Percentiles rank a stretch among this genome's conserved stretches.
Conservation (phyloP, 2,888 invertebrate species). For the Tipula vernalis region DNA sequence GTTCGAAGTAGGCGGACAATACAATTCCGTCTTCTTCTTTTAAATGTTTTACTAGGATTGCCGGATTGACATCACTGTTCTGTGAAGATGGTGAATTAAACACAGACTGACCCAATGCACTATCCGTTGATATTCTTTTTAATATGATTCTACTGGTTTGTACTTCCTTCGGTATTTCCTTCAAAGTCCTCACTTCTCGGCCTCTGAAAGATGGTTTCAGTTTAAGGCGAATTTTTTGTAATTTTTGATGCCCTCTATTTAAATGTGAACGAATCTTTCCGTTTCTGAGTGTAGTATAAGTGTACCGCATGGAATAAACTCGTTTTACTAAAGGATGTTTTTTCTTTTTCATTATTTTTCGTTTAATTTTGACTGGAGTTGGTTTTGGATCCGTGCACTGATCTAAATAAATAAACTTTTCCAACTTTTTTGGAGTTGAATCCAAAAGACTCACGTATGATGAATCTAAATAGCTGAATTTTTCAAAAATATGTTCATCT, state of each 20-base stretch:
- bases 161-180: background rate
- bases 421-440: background rate
- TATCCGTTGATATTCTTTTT: background rate
- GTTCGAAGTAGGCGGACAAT: constrained; percentile 28
- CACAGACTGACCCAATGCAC: background rate
- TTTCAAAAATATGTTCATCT: background rate
- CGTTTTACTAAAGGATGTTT: background rate
- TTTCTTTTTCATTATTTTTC: background rate
- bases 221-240: background rate
- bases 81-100: constrained; percentile 13
- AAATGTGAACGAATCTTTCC: background rate
- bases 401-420: background rate
- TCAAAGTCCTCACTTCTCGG: background rate
- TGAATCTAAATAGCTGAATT: background rate
- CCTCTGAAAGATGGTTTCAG: background rate
- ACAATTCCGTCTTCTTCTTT: constrained; percentile 26
- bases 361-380: background rate
- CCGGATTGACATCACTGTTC: constrained; percentile 23
- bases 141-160: background rate
- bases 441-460: background rate
- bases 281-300: background rate
- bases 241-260: background rate
- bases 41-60: constrained; percentile 16
- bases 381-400: background rate
- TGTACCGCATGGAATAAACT: background rate